Evolutionary conservation across 1,140 invertebrate genomes (phyloP).

Genomic region (Pseudachorutes palmiensis): DNA sequence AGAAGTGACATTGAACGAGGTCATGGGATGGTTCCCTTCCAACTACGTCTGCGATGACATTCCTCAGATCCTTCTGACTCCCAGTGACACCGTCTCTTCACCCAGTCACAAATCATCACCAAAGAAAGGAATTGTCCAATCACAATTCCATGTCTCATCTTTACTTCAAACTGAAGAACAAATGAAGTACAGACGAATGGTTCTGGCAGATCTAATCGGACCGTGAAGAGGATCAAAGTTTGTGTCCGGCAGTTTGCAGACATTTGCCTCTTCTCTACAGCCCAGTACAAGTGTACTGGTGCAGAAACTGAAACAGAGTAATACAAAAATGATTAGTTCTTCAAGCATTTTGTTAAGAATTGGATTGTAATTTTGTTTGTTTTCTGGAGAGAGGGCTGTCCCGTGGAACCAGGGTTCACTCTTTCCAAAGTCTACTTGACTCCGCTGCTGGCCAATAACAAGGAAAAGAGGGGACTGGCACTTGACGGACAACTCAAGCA

Average conservation of each 20-base stretch:
- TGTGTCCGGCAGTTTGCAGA: slow-evolving; percentile 95
- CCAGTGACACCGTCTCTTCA: neutral
- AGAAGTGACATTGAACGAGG: slow-evolving; percentile 86
- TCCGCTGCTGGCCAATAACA: slow-evolving; percentile 92
- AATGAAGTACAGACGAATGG: slow-evolving; percentile 61
- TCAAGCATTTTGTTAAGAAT: too few relatives aligned
- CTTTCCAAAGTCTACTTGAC: slow-evolving; percentile 95
- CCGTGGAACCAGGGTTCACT: slow-evolving; percentile 92
- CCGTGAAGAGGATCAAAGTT: slow-evolving; percentile 97
- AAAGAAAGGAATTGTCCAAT: neutral
- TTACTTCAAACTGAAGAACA: slow-evolving; percentile 53
- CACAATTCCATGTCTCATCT: slow-evolving; percentile 34
- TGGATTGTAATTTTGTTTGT: slow-evolving; percentile 8
- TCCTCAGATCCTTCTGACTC: neutral
- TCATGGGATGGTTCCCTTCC: slow-evolving; percentile 96
- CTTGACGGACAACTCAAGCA: slow-evolving; percentile 98
- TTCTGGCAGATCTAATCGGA: slow-evolving; percentile 96
- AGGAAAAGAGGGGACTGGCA: slow-evolving; percentile 96
- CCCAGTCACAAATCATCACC: slow-evolving; percentile 9
- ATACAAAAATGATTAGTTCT: too few relatives aligned
- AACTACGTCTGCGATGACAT: slow-evolving; percentile 81
- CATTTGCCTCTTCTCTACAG: slow-evolving; percentile 97
- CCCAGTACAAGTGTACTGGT: slow-evolving; percentile 95
- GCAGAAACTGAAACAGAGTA: slow-evolving; percentile 97
- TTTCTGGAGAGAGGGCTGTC: slow-evolving; percentile 78